These are phyloP conservation scores for Porites lutea DNA, from an alignment of 64 coral and sea anemone genomes.

Conservation along the genomic window DNA sequence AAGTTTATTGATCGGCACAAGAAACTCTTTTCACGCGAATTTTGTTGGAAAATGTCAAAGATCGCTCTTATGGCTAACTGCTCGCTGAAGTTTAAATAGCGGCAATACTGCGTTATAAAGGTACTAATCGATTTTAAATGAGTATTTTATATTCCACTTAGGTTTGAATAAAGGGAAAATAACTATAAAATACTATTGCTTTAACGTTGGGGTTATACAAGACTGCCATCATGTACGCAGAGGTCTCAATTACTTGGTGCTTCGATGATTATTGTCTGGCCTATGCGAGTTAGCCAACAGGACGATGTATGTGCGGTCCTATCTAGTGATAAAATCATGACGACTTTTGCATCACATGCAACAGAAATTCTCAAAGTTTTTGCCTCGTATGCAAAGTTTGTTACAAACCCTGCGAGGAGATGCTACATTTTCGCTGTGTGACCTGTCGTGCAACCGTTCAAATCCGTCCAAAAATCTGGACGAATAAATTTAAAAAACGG, in stretches of 20 bases:
- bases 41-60: not conserved
- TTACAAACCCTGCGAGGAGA: not conserved
- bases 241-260: not conserved
- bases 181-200: too few species aligned
- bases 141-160: not conserved
- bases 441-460: too few species aligned
- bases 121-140: not conserved
- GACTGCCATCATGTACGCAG: not conserved
- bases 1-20: not conserved
- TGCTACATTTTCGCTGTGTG: too few species aligned
- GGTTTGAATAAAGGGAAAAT: not conserved
- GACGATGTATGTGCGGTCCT: too few species aligned
- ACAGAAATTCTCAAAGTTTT: not conserved
- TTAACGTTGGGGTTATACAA: not conserved
- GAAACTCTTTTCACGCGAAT: conserved; percentile 17
- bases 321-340: not conserved
- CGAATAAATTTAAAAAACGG: too few species aligned
- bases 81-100: not conserved
- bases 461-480: too few species aligned
- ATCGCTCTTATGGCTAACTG: not conserved
- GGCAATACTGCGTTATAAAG: not conserved
- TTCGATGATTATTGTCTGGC: too few species aligned
- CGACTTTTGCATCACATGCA: conserved; percentile 1
- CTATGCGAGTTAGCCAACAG: too few species aligned
- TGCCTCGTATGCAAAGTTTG: not conserved